Evolutionary conservation across 2,113 vertebrate species (phyloP).

Genomic region (Trematocara macrostoma): DNA sequence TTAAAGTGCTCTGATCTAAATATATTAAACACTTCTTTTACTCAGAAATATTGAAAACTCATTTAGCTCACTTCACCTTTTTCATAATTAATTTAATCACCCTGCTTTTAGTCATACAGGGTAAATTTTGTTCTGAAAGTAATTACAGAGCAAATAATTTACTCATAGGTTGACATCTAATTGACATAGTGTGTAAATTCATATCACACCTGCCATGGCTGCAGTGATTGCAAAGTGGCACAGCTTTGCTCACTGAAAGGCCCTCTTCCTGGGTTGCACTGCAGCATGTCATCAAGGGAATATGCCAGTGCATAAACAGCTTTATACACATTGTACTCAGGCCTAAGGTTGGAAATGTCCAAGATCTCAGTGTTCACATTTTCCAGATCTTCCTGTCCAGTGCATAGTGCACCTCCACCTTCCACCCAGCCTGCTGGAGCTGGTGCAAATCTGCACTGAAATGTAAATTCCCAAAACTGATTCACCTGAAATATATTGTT

Average conservation of each 20-base stretch:
- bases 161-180: not conserved
- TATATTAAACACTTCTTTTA: not conserved
- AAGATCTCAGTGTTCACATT: slow-evolving; percentile 12
- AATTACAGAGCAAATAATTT: not conserved
- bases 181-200: not conserved
- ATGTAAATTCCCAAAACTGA: slow-evolving; percentile 67
- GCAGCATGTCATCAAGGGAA: slow-evolving; percentile 53
- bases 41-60: not conserved
- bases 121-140: not conserved
- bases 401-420: slow-evolving; percentile 3
- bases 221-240: slow-evolving; percentile 34
- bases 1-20: not conserved
- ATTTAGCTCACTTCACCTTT: not conserved
- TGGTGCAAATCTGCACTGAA: slow-evolving; percentile 55
- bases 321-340: slow-evolving; percentile 71
- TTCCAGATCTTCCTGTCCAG: slow-evolving; percentile 57
- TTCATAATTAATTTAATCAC: not conserved
- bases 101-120: not conserved
- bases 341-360: slow-evolving; percentile 45
- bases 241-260: slow-evolving; percentile 56
- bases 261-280: slow-evolving; percentile 54
- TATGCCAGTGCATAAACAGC: slow-evolving; percentile 70
- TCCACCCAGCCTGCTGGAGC: not conserved
- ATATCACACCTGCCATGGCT: slow-evolving; percentile 63
- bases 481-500: slow-evolving; percentile 12